Evolutionary conservation across 2,797 vertebrate species (phyloP).

Genomic region (Lagorchestes hirsutus): DNA sequence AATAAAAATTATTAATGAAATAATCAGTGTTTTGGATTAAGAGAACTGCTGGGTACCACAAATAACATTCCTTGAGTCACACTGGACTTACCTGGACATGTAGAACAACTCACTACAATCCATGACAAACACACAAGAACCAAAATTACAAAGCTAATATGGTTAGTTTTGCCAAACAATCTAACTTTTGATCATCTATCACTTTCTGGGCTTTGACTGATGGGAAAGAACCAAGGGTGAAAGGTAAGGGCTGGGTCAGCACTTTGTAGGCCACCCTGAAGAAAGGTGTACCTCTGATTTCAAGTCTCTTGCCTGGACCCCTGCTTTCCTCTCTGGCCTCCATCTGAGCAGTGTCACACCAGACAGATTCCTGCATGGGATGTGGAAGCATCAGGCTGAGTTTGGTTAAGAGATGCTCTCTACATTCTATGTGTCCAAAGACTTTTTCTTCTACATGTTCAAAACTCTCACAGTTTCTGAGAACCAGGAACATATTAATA

Average conservation of each 20-base stretch:
- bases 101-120: slow-evolving; percentile 45
- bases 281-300: slow-evolving; percentile 37
- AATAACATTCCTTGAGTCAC: slow-evolving; percentile 49
- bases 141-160: slow-evolving; percentile 46
- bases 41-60: slow-evolving; percentile 23
- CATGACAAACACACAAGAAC: slow-evolving; percentile 16
- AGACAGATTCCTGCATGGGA: slow-evolving; percentile 5
- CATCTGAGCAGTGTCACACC: background rate
- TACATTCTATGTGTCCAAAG: slow-evolving; percentile 19
- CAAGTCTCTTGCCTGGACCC: background rate
- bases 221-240: slow-evolving; percentile 1
- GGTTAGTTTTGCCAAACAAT: slow-evolving; percentile 42
- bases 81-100: slow-evolving; percentile 45
- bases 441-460: background rate
- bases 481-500: slow-evolving; percentile 5
- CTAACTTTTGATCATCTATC: slow-evolving; percentile 27
- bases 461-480: background rate
- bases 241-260: slow-evolving; percentile 4
- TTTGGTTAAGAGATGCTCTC: slow-evolving; percentile 22
- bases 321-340: background rate
- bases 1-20: slow-evolving; percentile 62
- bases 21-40: slow-evolving; percentile 51
- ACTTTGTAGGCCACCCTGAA: slow-evolving; percentile 10
- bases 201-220: background rate
- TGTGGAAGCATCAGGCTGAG: background rate